Evolutionary conservation across 2,888 invertebrate genomes (phyloP).

Genomic region (Toxonevra muliebris): DNA sequence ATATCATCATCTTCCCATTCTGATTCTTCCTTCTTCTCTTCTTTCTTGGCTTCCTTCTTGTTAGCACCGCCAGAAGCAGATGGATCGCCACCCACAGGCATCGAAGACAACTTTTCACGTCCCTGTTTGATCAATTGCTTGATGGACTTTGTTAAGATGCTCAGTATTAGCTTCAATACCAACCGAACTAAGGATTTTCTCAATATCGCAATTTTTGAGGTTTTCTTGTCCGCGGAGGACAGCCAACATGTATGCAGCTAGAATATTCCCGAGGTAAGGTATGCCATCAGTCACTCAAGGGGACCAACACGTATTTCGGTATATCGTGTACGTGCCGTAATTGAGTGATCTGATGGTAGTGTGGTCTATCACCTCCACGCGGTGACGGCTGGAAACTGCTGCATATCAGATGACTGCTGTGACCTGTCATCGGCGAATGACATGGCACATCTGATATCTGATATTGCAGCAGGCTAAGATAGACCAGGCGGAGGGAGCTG

Average conservation of each 20-base stretch:
- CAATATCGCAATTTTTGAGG: conserved; percentile 85
- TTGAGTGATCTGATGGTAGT: too few relatives aligned
- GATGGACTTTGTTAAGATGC: conserved; percentile 86
- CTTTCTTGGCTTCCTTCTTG: conserved; percentile 71
- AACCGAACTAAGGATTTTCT: conserved; percentile 95
- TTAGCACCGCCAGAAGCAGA: conserved; percentile 77
- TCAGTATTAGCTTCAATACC: conserved; percentile 93
- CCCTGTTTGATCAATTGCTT: conserved; percentile 90
- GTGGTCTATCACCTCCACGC: too few relatives aligned
- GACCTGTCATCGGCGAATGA: too few relatives aligned
- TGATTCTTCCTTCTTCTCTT: conserved; percentile 86
- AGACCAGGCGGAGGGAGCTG: too few relatives aligned
- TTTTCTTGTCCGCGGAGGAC: conserved; percentile 89
- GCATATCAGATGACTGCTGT: too few relatives aligned
- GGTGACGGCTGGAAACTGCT: too few relatives aligned
- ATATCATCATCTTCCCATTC: conserved; percentile 98
- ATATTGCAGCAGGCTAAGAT: too few relatives aligned
- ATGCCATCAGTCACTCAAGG: too few relatives aligned
- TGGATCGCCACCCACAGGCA: conserved; percentile 87
- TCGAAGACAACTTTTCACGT: conserved; percentile 90
- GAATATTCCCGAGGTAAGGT: too few relatives aligned
- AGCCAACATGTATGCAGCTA: conserved; percentile 97
- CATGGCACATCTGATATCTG: too few relatives aligned
- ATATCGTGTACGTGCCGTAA: too few relatives aligned
- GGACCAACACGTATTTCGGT: too few relatives aligned